Conservation (phyloP, 2,113 vertebrate genomes). For the Tachuris rubrigastra region DNA sequence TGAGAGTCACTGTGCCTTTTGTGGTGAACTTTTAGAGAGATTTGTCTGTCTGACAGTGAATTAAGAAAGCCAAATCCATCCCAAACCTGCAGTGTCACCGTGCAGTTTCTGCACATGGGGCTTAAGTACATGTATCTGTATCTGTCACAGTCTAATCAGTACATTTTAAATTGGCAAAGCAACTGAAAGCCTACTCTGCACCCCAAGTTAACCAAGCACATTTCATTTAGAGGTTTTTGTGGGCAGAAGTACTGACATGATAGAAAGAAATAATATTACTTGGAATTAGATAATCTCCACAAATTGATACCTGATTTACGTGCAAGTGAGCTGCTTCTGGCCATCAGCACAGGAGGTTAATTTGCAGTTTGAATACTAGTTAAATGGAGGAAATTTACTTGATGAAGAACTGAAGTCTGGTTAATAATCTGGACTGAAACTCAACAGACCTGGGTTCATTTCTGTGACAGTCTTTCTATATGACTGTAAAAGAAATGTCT, state of each 20-base stretch:
- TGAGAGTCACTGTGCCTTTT: neutral
- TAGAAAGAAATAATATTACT: neutral
- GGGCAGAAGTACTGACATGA: neutral
- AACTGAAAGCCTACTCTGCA: neutral
- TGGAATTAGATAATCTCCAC: neutral
- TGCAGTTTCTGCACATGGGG: neutral
- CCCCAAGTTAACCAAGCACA: neutral
- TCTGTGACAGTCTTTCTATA: neutral
- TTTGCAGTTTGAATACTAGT: neutral
- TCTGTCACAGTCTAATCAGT: neutral
- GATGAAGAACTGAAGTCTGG: neutral
- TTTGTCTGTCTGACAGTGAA: neutral
- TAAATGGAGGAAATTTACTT: neutral
- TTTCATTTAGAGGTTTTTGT: neutral
- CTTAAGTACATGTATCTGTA: neutral
- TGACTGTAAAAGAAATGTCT: neutral
- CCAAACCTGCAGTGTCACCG: neutral
- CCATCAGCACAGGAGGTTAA: neutral
- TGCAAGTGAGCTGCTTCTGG: neutral
- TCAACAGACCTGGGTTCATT: neutral
- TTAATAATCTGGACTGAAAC: neutral
- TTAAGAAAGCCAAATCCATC: neutral
- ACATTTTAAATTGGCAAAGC: neutral
- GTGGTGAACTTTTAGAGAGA: neutral
- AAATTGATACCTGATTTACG: neutral